phyloP scores from a whole-genome alignment of 2,888 invertebrate genomes.

The Nomada lathburiana region DNA sequence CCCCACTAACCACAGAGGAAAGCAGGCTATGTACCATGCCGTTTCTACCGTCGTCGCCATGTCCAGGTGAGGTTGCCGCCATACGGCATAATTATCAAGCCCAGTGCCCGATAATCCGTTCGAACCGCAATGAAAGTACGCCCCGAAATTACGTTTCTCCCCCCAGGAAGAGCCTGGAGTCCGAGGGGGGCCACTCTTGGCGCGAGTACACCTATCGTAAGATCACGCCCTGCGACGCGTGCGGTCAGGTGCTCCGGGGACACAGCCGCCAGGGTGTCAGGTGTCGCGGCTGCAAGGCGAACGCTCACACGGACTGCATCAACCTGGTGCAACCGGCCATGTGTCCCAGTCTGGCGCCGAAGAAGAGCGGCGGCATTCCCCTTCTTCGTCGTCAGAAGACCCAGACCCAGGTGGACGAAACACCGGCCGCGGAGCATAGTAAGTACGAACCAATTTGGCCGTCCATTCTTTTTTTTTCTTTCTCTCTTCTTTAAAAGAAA shows the following conservation, averaged over 20 bases:
- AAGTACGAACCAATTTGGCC: constrained; percentile 84
- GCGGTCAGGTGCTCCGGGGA: constrained; percentile 96
- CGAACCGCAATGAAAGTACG: neutral
- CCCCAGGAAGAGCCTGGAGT: constrained; percentile 79
- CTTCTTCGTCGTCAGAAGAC: constrained; percentile 95
- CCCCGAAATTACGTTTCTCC: neutral
- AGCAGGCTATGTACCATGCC: constrained; percentile 96
- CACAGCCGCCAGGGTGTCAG: constrained; percentile 96
- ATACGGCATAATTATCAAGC: too few species aligned
- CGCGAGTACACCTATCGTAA: constrained; percentile 98
- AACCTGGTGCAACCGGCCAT: constrained; percentile 91
- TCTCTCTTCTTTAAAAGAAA: neutral
- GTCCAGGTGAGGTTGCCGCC: constrained; percentile 82
- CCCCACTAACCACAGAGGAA: constrained; percentile 87
- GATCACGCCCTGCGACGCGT: constrained; percentile 97
- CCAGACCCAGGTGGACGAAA: constrained; percentile 88
- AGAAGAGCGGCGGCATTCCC: constrained; percentile 80
- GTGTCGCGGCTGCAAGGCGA: constrained; percentile 95
- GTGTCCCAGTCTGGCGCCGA: constrained; percentile 87
- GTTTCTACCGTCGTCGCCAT: constrained; percentile 97
- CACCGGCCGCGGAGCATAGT: constrained; percentile 91
- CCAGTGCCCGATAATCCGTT: neutral
- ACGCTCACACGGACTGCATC: constrained; percentile 94
- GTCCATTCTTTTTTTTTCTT: neutral
- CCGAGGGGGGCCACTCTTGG: constrained; percentile 93